These are phyloP conservation scores for Tragelaphus imberbis DNA, from an alignment of 2,113 vertebrate genomes.

Conservation along the genomic window DNA sequence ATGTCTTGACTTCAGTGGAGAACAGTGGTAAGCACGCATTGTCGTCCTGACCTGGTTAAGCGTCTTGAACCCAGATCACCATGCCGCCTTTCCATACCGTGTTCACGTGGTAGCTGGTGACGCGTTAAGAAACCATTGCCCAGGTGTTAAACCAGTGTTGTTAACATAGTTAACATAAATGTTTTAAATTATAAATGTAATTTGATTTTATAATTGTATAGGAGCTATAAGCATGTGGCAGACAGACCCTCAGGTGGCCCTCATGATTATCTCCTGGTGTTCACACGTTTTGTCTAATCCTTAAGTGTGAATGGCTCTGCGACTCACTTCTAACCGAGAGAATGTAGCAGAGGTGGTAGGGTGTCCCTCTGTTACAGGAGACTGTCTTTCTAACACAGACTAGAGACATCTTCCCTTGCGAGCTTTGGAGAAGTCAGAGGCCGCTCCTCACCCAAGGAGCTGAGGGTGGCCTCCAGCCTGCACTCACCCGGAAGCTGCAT, in stretches of 20 bases:
- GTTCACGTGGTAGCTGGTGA: rapidly evolving
- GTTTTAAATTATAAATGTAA: neutral
- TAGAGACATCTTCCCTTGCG: neutral
- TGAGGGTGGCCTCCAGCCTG: neutral
- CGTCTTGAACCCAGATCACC: neutral
- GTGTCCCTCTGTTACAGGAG: too few species aligned
- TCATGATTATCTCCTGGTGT: neutral
- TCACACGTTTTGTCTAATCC: neutral
- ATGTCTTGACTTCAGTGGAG: neutral
- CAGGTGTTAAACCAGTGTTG: rapidly evolving
- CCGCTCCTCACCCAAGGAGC: neutral
- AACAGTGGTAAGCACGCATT: rapidly evolving
- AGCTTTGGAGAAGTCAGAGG: neutral
- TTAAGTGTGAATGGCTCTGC: neutral
- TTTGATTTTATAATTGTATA: neutral
- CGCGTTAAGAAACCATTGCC: neutral
- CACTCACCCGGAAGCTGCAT: neutral
- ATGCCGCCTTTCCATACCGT: rapidly evolving
- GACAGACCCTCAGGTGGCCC: neutral
- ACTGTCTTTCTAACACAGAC: neutral
- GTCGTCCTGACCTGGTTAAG: neutral
- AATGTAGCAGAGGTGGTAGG: neutral
- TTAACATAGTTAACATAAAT: neutral
- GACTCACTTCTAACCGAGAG: neutral
- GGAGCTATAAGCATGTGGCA: neutral